A percentile compares a stretch with the other conserved stretches of the same genome.
Conservation (phyloP, 2,797 vertebrate species). For the Alcedo quadribrachys region DNA sequence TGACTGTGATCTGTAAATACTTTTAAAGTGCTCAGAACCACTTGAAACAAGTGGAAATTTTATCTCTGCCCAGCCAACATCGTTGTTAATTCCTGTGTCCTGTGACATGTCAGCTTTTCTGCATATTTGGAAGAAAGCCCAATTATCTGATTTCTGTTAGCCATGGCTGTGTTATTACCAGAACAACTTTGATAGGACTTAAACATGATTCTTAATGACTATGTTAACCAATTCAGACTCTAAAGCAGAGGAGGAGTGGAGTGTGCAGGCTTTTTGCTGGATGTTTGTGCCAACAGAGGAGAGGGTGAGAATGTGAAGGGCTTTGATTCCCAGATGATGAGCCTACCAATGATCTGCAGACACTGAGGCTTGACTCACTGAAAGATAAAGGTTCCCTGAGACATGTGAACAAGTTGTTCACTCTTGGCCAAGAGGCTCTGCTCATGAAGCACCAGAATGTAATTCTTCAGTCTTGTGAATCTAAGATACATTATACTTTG, state of each 20-base stretch:
- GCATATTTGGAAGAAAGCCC: constrained; percentile 8
- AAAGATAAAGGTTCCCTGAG: neutral
- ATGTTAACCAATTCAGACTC: neutral
- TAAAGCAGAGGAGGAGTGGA: neutral
- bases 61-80: neutral
- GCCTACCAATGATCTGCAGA: neutral
- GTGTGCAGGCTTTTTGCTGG: neutral
- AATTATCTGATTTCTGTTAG: constrained; percentile 14
- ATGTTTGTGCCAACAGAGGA: neutral
- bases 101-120: constrained; percentile 8
- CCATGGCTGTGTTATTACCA: neutral
- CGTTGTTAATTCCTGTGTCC: neutral
- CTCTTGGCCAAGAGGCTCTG: neutral
- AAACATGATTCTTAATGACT: neutral
- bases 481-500: constrained; percentile 9
- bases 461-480: neutral
- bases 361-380: neutral
- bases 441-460: neutral
- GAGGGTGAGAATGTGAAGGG: neutral
- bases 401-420: neutral
- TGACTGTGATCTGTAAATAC: neutral
- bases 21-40: neutral
- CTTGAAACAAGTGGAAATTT: constrained; percentile 30
- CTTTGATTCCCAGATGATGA: neutral
- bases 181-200: neutral